A percentile compares a stretch with the other conserved stretches of the same genome.
phyloP scores from a whole-genome alignment of 2,888 invertebrate species.

The Archips crataeganus region DNA sequence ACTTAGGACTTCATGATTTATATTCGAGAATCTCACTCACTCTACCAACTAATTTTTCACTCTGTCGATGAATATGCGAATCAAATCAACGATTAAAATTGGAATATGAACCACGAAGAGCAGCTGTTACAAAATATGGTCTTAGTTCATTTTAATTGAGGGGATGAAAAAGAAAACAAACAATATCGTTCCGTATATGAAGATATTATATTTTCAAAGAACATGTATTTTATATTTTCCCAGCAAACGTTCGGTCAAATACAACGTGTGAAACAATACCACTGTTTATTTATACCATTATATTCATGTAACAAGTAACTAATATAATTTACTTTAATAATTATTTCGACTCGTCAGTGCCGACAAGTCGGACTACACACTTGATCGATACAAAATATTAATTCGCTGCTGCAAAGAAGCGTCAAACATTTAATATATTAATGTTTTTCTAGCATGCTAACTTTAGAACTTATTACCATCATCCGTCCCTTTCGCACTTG shows the following conservation, averaged over 20 bases:
- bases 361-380: constrained; percentile 70
- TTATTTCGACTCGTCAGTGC: constrained; percentile 73
- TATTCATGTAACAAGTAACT: constrained; percentile 82
- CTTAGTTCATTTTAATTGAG: neutral
- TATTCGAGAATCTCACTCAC: no score
- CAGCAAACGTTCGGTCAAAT: constrained; percentile 80
- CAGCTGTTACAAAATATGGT: no score
- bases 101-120: no score
- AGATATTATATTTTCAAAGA: constrained; percentile 86
- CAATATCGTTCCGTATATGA: constrained; percentile 70
- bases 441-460: constrained; percentile 6
- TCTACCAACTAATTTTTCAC: no score
- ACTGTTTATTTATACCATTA: constrained; percentile 73
- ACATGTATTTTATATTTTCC: constrained; percentile 79
- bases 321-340: constrained; percentile 74
- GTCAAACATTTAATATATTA: constrained; percentile 45
- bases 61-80: neutral
- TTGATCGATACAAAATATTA: constrained; percentile 75
- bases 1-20: no score
- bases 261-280: constrained; percentile 82
- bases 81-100: neutral
- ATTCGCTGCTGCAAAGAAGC: constrained; percentile 67
- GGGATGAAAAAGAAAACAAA: constrained; percentile 49
- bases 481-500: neutral
- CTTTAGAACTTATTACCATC: neutral